A percentile compares a stretch with the other conserved stretches of the same genome.
phyloP scores from a whole-genome alignment of 2,113 vertebrate genomes.

The Leptosomus discolor region DNA sequence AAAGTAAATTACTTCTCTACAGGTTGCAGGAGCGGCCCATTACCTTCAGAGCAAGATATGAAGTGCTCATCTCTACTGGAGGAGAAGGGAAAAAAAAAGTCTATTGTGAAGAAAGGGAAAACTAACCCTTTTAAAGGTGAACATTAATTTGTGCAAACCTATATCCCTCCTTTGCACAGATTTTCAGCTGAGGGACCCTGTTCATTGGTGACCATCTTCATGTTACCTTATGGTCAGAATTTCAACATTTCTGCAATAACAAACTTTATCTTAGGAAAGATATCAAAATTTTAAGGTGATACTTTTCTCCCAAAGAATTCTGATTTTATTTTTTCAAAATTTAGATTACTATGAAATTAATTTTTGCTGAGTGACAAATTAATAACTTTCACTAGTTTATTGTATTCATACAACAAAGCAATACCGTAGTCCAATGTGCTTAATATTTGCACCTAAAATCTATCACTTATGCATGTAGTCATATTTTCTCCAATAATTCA shows the following conservation, averaged over 20 bases:
- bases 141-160: background rate
- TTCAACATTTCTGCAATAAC: background rate
- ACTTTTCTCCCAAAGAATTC: background rate
- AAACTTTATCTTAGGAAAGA: background rate
- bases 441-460: background rate
- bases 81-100: background rate
- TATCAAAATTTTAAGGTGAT: background rate
- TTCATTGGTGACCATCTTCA: background rate
- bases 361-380: background rate
- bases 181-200: background rate
- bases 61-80: background rate
- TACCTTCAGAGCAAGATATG: background rate
- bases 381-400: background rate
- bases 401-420: background rate
- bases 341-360: background rate
- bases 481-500: background rate
- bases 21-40: background rate
- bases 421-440: background rate
- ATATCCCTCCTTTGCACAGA: background rate
- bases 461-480: background rate
- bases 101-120: background rate
- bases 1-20: background rate
- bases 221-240: fast-evolving
- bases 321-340: background rate
- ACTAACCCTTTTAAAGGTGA: background rate